A percentile compares a stretch with the other conserved stretches of the same genome.
Evolutionary conservation across 2,888 invertebrate species (phyloP).

Genomic region (Nemapogon koenigi): DNA sequence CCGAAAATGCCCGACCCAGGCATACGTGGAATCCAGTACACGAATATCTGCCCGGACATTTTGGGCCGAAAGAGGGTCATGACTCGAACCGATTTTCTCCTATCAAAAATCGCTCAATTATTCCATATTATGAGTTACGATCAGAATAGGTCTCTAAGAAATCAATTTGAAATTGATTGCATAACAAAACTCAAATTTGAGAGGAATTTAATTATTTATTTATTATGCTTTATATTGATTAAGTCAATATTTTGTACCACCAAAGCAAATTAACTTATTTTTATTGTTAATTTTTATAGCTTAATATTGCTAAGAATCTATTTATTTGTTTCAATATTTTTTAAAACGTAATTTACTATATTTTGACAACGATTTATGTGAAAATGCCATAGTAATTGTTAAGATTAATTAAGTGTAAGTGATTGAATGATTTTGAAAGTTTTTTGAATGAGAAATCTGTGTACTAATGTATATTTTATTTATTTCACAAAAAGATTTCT

Average conservation of each 20-base stretch:
- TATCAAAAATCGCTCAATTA: too few species aligned
- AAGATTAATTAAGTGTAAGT: slow-evolving; percentile 43
- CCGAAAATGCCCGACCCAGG: too few species aligned
- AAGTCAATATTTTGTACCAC: slow-evolving; percentile 32
- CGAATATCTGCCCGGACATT: too few species aligned
- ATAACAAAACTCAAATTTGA: too few species aligned
- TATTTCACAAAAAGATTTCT: slow-evolving; percentile 37
- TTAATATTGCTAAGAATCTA: background rate
- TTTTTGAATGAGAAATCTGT: slow-evolving; percentile 58
- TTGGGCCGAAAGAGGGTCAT: too few species aligned
- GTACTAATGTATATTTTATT: slow-evolving; percentile 21
- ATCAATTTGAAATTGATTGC: too few species aligned
- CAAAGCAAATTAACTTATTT: slow-evolving; percentile 40
- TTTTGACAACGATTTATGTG: slow-evolving; percentile 20
- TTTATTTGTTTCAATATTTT: background rate
- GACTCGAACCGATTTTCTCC: too few species aligned
- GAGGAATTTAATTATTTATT: too few species aligned
- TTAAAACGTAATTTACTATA: background rate
- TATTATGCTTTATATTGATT: too few species aligned
- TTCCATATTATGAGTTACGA: too few species aligned
- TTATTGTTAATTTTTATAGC: slow-evolving; percentile 31
- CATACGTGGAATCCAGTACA: too few species aligned
- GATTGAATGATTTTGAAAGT: slow-evolving; percentile 29
- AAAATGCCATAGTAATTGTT: slow-evolving; percentile 55
- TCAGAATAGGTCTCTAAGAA: too few species aligned